Evolutionary conservation across 2,888 invertebrate genomes (phyloP).

Genomic region (Acleris sparsana): DNA sequence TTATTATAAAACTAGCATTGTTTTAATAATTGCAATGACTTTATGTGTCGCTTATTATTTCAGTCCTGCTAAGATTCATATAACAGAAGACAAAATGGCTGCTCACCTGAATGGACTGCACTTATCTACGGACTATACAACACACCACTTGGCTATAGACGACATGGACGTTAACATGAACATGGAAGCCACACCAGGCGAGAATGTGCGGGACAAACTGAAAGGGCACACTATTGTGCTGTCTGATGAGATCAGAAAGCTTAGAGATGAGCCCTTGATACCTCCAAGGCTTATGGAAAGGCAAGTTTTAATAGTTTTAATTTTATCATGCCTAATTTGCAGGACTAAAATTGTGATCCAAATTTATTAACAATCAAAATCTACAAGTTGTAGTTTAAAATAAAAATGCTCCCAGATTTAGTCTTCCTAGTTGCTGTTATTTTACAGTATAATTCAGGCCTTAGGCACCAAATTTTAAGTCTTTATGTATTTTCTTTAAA

Average conservation of each 20-base stretch:
- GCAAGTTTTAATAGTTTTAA: slow-evolving; percentile 46
- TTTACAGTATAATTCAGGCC: too few relatives aligned
- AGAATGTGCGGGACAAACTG: slow-evolving; percentile 53
- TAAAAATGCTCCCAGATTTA: too few relatives aligned
- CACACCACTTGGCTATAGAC: slow-evolving; percentile 56
- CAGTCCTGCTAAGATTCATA: slow-evolving; percentile 88
- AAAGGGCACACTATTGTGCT: slow-evolving; percentile 84
- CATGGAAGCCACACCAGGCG: slow-evolving; percentile 51
- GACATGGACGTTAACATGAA: slow-evolving; percentile 72
- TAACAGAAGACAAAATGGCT: slow-evolving; percentile 93
- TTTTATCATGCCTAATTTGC: too few relatives aligned
- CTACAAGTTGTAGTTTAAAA: too few relatives aligned
- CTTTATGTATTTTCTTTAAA: too few relatives aligned
- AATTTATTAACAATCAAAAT: too few relatives aligned
- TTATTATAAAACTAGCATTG: too few relatives aligned
- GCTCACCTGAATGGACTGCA: slow-evolving; percentile 90
- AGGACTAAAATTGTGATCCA: too few relatives aligned
- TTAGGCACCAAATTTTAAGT: too few relatives aligned
- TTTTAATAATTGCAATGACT: too few relatives aligned
- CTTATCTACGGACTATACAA: slow-evolving; percentile 83
- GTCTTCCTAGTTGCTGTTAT: too few relatives aligned
- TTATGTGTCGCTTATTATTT: slow-evolving; percentile 34
- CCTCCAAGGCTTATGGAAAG: slow-evolving; percentile 86
- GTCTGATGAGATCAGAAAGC: slow-evolving; percentile 88
- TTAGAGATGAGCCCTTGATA: slow-evolving; percentile 86